Conservation (phyloP, 2,797 vertebrate species). For the Pogonophryne albipinna region DNA sequence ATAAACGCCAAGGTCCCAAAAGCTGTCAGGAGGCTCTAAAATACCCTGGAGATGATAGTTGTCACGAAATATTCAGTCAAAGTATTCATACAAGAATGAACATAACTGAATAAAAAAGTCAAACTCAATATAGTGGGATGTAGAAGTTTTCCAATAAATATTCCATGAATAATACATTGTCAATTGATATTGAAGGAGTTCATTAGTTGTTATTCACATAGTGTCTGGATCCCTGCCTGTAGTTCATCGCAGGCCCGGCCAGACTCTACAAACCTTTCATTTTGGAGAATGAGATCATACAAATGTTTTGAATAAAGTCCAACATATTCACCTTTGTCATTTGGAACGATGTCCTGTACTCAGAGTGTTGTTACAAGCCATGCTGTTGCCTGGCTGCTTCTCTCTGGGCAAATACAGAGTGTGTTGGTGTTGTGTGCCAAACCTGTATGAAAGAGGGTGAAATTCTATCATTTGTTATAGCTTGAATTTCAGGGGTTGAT, state of each 20-base stretch:
- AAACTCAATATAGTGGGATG: neutral
- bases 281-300: neutral
- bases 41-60: constrained; percentile 14
- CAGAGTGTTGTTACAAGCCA: constrained; percentile 12
- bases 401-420: constrained; percentile 18
- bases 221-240: constrained; percentile 5
- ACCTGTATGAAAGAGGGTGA: constrained; percentile 10
- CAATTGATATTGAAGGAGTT: neutral
- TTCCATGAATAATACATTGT: neutral
- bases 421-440: constrained; percentile 15
- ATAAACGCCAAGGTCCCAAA: constrained; percentile 40
- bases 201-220: neutral
- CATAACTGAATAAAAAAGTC: neutral
- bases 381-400: constrained; percentile 14
- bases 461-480: constrained; percentile 9
- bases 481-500: constrained; percentile 8
- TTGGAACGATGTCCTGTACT: constrained; percentile 13
- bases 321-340: constrained; percentile 8
- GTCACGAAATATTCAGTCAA: constrained; percentile 7
- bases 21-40: constrained; percentile 25
- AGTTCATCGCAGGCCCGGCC: constrained; percentile 1
- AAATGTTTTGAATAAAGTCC: constrained; percentile 1
- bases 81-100: neutral
- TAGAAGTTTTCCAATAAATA: neutral
- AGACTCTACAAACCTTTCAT: neutral